Evolutionary conservation across 1,140 invertebrate genomes (phyloP).

Genomic region (Caerostris darwini): DNA sequence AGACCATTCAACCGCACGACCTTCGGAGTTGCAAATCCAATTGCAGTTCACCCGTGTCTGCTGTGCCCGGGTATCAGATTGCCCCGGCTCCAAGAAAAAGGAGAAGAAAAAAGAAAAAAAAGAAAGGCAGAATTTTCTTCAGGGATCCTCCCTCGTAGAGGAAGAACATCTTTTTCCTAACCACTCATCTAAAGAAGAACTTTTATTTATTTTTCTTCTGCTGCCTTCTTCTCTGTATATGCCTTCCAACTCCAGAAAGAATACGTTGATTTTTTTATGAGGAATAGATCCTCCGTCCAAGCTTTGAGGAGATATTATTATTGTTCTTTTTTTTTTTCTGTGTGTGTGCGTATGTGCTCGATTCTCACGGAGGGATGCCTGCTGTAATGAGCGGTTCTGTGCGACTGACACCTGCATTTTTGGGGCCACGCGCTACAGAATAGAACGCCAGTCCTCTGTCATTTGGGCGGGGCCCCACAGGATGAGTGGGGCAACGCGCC

Average conservation of each 20-base stretch:
- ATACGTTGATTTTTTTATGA: slow-evolving; percentile 39
- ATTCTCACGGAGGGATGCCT: slow-evolving; percentile 41
- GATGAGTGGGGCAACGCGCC: neutral
- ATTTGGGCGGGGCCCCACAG: slow-evolving; percentile 52
- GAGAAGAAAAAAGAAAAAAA: no score
- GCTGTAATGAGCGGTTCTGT: slow-evolving; percentile 64
- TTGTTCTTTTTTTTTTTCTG: slow-evolving; percentile 12
- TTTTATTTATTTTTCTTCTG: slow-evolving; percentile 1
- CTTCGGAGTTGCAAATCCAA: slow-evolving; percentile 69
- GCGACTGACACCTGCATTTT: slow-evolving; percentile 73
- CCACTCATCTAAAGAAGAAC: slow-evolving; percentile 57
- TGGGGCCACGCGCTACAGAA: slow-evolving; percentile 50
- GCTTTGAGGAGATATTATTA: slow-evolving; percentile 53
- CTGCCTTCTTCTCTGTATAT: no score
- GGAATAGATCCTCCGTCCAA: neutral
- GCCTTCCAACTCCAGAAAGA: slow-evolving; percentile 47
- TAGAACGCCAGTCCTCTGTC: slow-evolving; percentile 58
- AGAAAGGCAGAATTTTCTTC: slow-evolving; percentile 26
- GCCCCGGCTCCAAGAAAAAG: slow-evolving; percentile 26
- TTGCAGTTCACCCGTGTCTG: slow-evolving; percentile 67
- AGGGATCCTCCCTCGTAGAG: slow-evolving; percentile 12
- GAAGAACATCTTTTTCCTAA: slow-evolving; percentile 44
- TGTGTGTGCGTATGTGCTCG: no score
- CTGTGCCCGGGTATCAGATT: slow-evolving; percentile 58
- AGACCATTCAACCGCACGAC: slow-evolving; percentile 56